Conservation (phyloP, 23 tunicate species). For the Phallusia fumigata region DNA sequence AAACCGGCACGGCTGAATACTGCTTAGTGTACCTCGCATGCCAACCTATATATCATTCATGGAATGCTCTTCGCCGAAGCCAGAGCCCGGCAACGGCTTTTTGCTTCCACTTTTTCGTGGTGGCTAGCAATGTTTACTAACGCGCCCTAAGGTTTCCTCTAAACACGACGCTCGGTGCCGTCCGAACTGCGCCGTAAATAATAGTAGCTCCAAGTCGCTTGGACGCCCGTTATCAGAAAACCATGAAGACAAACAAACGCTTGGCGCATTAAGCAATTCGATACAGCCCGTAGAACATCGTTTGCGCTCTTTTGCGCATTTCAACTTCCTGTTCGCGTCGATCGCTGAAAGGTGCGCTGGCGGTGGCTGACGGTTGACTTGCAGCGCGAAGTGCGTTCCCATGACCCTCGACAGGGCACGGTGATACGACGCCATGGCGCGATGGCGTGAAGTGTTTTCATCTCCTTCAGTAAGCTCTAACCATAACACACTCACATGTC, state of each 20-base stretch:
- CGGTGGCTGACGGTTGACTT: constrained; percentile 3
- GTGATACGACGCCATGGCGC: not conserved
- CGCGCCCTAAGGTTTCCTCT: not conserved
- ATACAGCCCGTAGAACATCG: not conserved
- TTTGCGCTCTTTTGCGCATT: constrained; percentile 5
- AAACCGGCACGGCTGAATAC: too few relatives aligned
- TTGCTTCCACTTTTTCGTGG: too few relatives aligned
- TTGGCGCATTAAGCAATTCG: constrained; percentile 13
- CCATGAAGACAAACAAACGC: constrained; percentile 9
- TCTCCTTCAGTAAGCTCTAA: not conserved
- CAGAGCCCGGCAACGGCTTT: too few relatives aligned
- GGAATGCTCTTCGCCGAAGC: too few relatives aligned
- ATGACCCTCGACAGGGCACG: constrained; percentile 9
- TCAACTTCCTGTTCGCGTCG: constrained; percentile 12
- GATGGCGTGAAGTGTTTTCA: constrained; percentile 1
- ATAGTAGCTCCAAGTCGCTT: not conserved
- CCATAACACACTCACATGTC: too few relatives aligned
- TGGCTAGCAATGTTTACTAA: not conserved
- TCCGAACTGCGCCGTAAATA: not conserved
- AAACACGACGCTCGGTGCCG: not conserved
- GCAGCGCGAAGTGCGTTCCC: constrained; percentile 10
- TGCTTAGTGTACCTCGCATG: too few relatives aligned
- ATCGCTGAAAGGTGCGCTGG: not conserved
- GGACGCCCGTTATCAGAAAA: constrained; percentile 1
- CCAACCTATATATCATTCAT: too few relatives aligned